These are phyloP conservation scores for Bradypus variegatus DNA, from an alignment of 2,797 vertebrate genomes.

Conservation along the genomic window DNA sequence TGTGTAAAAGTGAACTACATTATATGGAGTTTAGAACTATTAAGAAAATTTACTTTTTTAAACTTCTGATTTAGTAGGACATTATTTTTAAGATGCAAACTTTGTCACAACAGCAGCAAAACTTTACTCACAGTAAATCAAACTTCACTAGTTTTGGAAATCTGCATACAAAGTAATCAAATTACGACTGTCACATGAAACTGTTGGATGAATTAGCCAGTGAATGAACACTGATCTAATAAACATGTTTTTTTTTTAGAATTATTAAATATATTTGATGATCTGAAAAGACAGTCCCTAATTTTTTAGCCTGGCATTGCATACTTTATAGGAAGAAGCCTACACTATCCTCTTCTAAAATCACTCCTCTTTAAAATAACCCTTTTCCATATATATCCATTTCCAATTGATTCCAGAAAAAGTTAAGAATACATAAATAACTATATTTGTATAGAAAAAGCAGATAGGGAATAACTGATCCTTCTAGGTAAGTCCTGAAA, in stretches of 20 bases:
- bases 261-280: not conserved
- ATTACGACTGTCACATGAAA: constrained; percentile 1
- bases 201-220: constrained; percentile 17
- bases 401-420: constrained; percentile 20
- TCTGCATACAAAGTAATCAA: constrained; percentile 24
- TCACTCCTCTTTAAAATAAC: constrained; percentile 30
- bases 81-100: constrained; percentile 40
- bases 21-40: not conserved
- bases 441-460: constrained; percentile 34
- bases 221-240: constrained; percentile 17
- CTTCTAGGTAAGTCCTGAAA: constrained; percentile 34
- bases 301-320: constrained; percentile 6
- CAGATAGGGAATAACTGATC: constrained; percentile 25
- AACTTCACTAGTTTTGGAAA: constrained; percentile 27
- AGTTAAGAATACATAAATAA: constrained; percentile 17
- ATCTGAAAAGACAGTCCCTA: not conserved
- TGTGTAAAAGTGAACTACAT: constrained; percentile 38
- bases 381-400: constrained; percentile 25
- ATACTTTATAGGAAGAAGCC: constrained; percentile 27
- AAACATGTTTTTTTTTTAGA: not conserved
- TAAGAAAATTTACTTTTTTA: constrained; percentile 28
- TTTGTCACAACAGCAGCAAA: constrained; percentile 35
- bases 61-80: constrained; percentile 38
- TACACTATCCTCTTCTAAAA: constrained; percentile 17
- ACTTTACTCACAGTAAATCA: not conserved